phyloP scores from a whole-genome alignment of 1,140 invertebrate species.

The Varroa destructor region DNA sequence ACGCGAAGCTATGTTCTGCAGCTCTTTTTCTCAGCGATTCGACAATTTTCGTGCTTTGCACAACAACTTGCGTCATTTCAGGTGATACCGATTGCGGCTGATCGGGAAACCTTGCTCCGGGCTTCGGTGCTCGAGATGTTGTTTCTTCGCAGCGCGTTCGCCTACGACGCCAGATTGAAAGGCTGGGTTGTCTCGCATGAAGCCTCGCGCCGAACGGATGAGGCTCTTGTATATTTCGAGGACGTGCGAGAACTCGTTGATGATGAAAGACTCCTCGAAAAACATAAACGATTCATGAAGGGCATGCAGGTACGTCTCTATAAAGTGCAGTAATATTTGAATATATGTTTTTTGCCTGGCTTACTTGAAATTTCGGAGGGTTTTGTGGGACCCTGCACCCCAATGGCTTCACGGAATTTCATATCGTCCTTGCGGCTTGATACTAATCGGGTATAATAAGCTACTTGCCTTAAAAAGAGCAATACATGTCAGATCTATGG shows the following conservation, averaged over 20 bases:
- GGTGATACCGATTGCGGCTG: conserved; percentile 39
- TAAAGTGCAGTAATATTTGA: too few relatives aligned
- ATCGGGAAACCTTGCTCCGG: conserved; percentile 45
- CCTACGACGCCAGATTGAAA: conserved; percentile 37
- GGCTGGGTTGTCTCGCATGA: conserved; percentile 32
- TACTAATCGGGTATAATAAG: too few relatives aligned
- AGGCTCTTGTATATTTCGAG: conserved; percentile 19
- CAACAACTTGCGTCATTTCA: conserved; percentile 40
- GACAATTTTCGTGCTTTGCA: conserved; percentile 38
- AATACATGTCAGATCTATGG: too few relatives aligned
- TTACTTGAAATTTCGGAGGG: too few relatives aligned
- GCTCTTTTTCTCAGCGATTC: conserved; percentile 39
- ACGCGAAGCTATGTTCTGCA: conserved; percentile 36
- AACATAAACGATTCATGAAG: conserved; percentile 26
- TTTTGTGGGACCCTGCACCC: too few relatives aligned
- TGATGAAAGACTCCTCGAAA: conserved; percentile 8
- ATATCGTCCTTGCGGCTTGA: too few relatives aligned
- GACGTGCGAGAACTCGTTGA: conserved; percentile 24
- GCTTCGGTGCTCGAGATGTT: conserved; percentile 46
- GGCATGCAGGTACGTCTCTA: conserved; percentile 6
- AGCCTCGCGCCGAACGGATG: neutral
- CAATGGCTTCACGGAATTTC: too few relatives aligned
- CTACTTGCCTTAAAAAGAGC: too few relatives aligned
- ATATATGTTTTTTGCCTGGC: too few relatives aligned
- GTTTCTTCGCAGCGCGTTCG: conserved; percentile 41